Evolutionary conservation across 2,888 invertebrate species (phyloP).

Genomic region (Brenthis hecate): DNA sequence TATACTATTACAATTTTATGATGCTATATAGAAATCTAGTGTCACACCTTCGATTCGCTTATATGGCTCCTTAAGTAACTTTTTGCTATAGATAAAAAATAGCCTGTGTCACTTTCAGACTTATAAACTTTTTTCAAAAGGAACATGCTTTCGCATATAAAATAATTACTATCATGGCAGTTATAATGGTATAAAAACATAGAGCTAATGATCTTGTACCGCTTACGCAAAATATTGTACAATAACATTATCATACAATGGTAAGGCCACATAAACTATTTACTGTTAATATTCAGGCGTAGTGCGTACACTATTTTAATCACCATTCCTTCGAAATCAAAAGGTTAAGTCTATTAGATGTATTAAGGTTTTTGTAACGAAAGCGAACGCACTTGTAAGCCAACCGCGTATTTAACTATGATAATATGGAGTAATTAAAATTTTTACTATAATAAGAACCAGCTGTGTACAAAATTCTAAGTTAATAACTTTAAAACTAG

Average conservation of each 20-base stretch:
- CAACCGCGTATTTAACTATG: conserved; percentile 23
- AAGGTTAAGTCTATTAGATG: conserved; percentile 70
- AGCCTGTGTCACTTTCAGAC: no score
- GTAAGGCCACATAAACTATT: conserved; percentile 39
- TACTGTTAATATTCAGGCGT: conserved; percentile 48
- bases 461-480: neutral
- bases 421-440: conserved; percentile 4
- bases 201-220: conserved; percentile 4
- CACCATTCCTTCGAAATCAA: conserved; percentile 60
- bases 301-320: conserved; percentile 58
- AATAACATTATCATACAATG: conserved; percentile 43
- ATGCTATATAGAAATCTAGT: neutral
- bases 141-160: no score
- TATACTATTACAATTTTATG: conserved; percentile 1
- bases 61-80: no score
- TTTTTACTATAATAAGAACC: neutral
- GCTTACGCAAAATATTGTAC: conserved; percentile 27
- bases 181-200: no score
- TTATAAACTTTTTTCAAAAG: no score
- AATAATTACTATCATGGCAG: no score
- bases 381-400: conserved; percentile 35
- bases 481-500: neutral
- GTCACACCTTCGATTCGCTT: no score
- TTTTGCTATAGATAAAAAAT: no score
- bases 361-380: conserved; percentile 37